Conservation (phyloP, 2,113 vertebrate genomes). For the Dasyornis broadbenti region DNA sequence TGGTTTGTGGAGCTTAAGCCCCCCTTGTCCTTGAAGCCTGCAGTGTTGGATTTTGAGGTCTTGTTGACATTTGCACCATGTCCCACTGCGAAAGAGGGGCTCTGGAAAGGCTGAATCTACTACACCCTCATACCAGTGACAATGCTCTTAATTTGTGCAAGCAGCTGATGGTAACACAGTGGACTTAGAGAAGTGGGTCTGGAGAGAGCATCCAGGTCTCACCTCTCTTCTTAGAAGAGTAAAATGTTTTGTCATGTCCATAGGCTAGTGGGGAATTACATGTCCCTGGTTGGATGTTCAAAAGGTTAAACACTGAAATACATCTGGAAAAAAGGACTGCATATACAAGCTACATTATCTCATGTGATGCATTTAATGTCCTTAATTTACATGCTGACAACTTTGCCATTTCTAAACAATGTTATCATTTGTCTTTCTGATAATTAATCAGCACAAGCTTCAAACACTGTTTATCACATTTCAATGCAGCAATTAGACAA, state of each 20-base stretch:
- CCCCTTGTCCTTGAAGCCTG: background rate
- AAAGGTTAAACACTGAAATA: background rate
- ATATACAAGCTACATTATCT: background rate
- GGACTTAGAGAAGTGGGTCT: background rate
- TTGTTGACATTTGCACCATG: background rate
- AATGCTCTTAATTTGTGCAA: background rate
- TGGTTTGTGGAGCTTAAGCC: background rate
- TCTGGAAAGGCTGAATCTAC: background rate
- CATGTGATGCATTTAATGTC: background rate
- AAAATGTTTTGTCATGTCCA: background rate
- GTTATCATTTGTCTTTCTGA: conserved; percentile 43
- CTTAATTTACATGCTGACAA: background rate
- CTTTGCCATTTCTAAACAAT: conserved; percentile 40
- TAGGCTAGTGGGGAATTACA: background rate
- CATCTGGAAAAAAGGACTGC: background rate
- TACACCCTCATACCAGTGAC: background rate
- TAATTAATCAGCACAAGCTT: conserved; percentile 44
- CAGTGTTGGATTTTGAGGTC: background rate
- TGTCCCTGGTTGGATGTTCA: background rate
- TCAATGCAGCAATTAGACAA: conserved; percentile 1
- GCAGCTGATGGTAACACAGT: background rate
- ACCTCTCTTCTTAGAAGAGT: background rate
- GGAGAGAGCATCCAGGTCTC: background rate
- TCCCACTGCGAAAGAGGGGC: background rate
- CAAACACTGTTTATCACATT: conserved; percentile 55